These are phyloP conservation scores for Crepidodera aurea DNA, from an alignment of 2,888 invertebrate genomes.

Conservation along the genomic window DNA sequence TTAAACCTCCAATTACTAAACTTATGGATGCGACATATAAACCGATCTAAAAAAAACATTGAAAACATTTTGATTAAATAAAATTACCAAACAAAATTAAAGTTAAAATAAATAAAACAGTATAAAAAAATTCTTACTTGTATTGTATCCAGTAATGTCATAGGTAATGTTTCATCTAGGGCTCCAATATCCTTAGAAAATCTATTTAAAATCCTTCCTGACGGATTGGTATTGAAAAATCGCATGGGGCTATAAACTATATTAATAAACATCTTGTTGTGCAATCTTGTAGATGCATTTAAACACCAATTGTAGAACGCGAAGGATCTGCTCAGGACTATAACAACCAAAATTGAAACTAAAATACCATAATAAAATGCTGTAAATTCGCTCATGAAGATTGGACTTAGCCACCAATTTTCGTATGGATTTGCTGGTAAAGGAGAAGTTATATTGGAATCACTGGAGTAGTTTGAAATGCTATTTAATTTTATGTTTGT, in stretches of 20 bases:
- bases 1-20: conserved; percentile 75
- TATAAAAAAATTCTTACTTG: conserved; percentile 48
- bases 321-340: conserved; percentile 62
- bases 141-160: conserved; percentile 63
- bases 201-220: conserved; percentile 71
- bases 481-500: background rate
- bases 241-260: conserved; percentile 71
- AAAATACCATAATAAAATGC: conserved; percentile 27
- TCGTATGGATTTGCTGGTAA: conserved; percentile 2
- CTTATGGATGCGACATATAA: conserved; percentile 53
- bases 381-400: conserved; percentile 17
- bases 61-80: too few species aligned
- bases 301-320: conserved; percentile 65
- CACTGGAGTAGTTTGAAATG: background rate
- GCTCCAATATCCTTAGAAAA: conserved; percentile 77
- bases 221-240: conserved; percentile 76
- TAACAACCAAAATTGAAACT: conserved; percentile 7
- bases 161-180: conserved; percentile 65
- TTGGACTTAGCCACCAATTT: conserved; percentile 22
- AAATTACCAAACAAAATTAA: too few species aligned
- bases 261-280: conserved; percentile 65
- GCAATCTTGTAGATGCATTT: conserved; percentile 66
- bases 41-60: conserved; percentile 49
- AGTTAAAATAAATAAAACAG: too few species aligned
- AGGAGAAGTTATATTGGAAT: background rate